These are phyloP conservation scores for Desmophyllum pertusum DNA, from an alignment of 92 coral and sea anemone genomes.

Conservation along the genomic window DNA sequence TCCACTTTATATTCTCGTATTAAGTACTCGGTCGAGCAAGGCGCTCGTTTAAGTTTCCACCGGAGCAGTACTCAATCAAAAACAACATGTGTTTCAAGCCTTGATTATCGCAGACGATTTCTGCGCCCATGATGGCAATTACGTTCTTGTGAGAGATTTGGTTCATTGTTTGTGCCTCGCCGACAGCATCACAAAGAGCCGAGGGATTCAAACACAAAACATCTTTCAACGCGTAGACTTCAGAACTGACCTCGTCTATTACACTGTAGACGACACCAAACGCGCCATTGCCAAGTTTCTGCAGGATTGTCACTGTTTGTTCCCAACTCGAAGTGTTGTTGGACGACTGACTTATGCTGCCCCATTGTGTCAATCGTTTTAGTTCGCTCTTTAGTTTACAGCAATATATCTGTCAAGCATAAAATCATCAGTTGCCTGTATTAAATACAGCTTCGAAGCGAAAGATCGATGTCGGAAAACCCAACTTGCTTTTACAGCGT, in stretches of 20 bases:
- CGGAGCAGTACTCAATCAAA: slow-evolving; percentile 73
- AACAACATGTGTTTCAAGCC: slow-evolving; percentile 39
- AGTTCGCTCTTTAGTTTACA: background rate
- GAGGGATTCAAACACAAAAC: background rate
- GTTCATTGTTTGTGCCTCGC: slow-evolving; percentile 18
- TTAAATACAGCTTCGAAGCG: background rate
- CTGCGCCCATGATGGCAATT: slow-evolving; percentile 39
- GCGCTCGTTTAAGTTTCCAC: slow-evolving; percentile 73
- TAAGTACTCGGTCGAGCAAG: slow-evolving; percentile 49
- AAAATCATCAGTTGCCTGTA: background rate
- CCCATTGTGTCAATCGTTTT: background rate
- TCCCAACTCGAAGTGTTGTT: background rate
- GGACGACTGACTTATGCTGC: background rate
- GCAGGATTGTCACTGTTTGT: background rate
- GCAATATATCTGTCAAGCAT: background rate
- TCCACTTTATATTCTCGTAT: slow-evolving; percentile 60
- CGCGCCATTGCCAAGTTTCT: slow-evolving; percentile 73
- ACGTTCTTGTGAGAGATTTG: slow-evolving; percentile 54
- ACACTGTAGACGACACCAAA: slow-evolving; percentile 79
- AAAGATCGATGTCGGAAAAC: no score
- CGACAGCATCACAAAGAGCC: background rate
- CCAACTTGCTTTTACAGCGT: no score
- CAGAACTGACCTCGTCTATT: slow-evolving; percentile 21
- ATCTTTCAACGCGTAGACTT: slow-evolving; percentile 27
- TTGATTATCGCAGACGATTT: background rate